Base-by-base conservation (phyloP, 2,113 vertebrate genomes). In the Toxotes jaculatrix region DNA sequence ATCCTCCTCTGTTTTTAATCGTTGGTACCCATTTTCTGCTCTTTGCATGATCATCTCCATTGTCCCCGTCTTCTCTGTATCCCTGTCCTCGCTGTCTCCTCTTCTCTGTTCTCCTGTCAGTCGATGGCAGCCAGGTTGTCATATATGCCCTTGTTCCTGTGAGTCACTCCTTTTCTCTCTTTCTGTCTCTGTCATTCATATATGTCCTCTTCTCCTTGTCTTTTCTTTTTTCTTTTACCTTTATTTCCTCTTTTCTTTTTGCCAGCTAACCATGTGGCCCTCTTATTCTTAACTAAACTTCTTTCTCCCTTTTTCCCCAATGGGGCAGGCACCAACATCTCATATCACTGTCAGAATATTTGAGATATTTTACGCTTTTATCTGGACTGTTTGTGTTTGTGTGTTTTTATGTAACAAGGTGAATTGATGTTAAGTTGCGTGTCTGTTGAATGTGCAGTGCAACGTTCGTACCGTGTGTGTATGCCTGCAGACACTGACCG, bases 1-100 rank as follows among this genome's bases (percentile, higher is more conserved):
- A 56, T 8, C 51, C 42, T 31, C n/a, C 4, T 60, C 8, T 73
- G n/a, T 65, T 53, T 73, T 49, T 72, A 66, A 66, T 55, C 59
- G 67, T 78, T 65, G 21, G 32, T 32, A 56, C 64, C 6, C 7
- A 16, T 55, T 74, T 77, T 45, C 1, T 23, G n/a, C 16, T 3
- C 61, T 43, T 53, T 74, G 11, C 27, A 16, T 0, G 42, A 9
- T 74, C 34, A 38, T 45, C 21, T 42, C 16, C n/a, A 21, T 27
- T 23, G 13, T 43, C 32, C 32, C 13, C 21, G 2, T 38, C 16
- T 19, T 14, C 12, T 23, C 16, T 5, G 43, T 66, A 38, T 49
- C 6, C 57, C 43, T 43, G n/a, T 40, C 1, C 27, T 27, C 27
- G 27, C 27, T 27, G 27, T 27, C 27, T 27, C 27, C 27, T 27